These are phyloP conservation scores for Aurelia sp. DNA, from an alignment of 30 jellyfish, hydroid and myxozoan species.

Conservation along the genomic window DNA sequence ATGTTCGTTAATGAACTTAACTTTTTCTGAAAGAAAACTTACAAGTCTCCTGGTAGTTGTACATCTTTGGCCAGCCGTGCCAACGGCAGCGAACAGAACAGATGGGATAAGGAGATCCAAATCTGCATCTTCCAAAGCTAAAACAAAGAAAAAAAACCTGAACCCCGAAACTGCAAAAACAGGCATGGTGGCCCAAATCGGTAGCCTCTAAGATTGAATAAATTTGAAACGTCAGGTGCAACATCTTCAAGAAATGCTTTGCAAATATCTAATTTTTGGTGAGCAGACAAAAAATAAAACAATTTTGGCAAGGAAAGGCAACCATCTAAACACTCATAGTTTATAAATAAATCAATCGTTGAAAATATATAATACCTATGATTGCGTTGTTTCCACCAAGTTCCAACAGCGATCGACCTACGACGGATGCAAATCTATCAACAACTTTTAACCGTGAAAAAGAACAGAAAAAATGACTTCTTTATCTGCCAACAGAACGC, in stretches of 20 bases:
- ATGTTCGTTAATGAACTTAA: not conserved
- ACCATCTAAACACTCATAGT: too few species aligned
- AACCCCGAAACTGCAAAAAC: too few species aligned
- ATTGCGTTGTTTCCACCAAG: slow-evolving; percentile 95
- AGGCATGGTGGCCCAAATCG: too few species aligned
- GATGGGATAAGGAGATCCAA: slow-evolving; percentile 89
- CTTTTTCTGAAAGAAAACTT: not conserved
- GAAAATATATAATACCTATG: slow-evolving; percentile 53
- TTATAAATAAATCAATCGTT: too few species aligned
- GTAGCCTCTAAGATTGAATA: not conserved
- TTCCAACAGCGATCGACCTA: slow-evolving; percentile 82
- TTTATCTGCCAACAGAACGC: not conserved
- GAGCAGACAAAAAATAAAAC: too few species aligned
- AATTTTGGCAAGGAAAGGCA: too few species aligned
- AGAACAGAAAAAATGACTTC: not conserved
- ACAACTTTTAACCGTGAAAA: not conserved
- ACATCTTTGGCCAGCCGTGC: slow-evolving; percentile 97
- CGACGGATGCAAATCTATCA: not conserved
- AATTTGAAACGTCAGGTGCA: not conserved
- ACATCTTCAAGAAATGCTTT: too few species aligned
- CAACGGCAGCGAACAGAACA: slow-evolving; percentile 91
- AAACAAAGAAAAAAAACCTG: not conserved
- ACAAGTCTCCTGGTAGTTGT: slow-evolving; percentile 91
- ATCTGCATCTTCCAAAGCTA: slow-evolving; percentile 93
- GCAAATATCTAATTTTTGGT: too few species aligned